phyloP scores from a whole-genome alignment of 2,797 vertebrate genomes.

The Harpagifer antarcticus region DNA sequence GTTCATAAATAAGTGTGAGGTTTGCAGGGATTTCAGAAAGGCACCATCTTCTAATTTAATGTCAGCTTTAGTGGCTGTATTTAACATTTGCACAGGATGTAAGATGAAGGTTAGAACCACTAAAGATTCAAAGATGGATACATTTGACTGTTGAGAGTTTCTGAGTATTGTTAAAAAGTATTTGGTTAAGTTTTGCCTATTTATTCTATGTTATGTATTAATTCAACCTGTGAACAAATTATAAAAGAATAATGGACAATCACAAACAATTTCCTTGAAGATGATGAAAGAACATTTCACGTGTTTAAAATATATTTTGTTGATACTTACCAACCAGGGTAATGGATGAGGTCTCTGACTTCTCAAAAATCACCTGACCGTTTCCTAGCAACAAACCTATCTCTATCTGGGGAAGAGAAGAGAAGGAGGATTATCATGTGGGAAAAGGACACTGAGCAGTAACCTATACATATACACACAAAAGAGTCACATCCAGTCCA shows the following conservation, averaged over 20 bases:
- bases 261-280: no score
- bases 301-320: no score
- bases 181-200: no score
- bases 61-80: not conserved
- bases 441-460: not conserved
- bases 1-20: not conserved
- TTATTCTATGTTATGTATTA: no score
- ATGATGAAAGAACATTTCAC: no score
- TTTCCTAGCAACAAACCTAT: slow-evolving; percentile 92
- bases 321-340: slow-evolving; percentile 91
- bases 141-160: not conserved
- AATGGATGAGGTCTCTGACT: slow-evolving; percentile 92
- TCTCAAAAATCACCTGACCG: slow-evolving; percentile 97
- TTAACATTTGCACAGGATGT: not conserved
- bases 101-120: not conserved
- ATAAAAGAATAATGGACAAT: no score
- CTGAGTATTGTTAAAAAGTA: slow-evolving; percentile 67
- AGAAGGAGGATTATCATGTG: not conserved
- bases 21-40: slow-evolving; percentile 9
- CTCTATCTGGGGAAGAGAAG: slow-evolving; percentile 82
- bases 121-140: not conserved
- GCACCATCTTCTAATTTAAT: not conserved
- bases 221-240: no score
- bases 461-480: not conserved
- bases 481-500: not conserved